These are phyloP conservation scores for Crypturellus undulatus DNA, from an alignment of 2,113 vertebrate genomes.

Conservation along the genomic window DNA sequence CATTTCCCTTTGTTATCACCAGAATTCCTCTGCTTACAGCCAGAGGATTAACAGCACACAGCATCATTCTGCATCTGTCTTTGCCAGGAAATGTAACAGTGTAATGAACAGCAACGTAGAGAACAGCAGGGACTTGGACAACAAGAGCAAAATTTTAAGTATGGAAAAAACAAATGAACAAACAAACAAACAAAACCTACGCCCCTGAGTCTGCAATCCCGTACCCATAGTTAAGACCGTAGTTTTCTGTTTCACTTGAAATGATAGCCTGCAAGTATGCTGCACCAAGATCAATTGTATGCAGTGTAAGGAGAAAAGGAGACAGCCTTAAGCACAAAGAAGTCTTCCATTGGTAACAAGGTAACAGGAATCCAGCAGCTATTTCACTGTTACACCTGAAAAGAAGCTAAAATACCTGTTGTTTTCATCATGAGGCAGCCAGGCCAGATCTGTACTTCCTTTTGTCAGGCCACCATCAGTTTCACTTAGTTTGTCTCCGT, in stretches of 20 bases:
- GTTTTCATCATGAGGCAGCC: background rate
- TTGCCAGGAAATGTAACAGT: fast-evolving
- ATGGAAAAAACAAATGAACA: background rate
- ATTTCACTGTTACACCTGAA: background rate
- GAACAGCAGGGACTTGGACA: background rate
- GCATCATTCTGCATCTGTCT: background rate
- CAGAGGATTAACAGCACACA: background rate
- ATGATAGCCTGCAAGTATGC: background rate
- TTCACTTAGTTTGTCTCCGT: background rate
- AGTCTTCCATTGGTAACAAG: background rate
- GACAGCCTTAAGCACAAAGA: background rate
- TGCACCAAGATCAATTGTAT: background rate
- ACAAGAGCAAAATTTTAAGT: background rate
- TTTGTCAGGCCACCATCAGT: background rate
- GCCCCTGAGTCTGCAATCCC: background rate
- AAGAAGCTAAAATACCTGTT: background rate
- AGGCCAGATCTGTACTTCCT: background rate
- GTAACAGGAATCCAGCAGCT: background rate
- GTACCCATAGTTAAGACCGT: background rate
- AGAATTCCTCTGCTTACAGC: background rate
- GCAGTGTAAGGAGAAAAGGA: background rate
- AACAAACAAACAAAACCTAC: too few relatives aligned
- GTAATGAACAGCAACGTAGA: background rate
- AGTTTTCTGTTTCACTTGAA: background rate
- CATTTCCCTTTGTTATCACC: background rate